A percentile compares a stretch with the other conserved stretches of the same genome.
Conservation (phyloP, 2,113 vertebrate species). For the Indicator maculatus region DNA sequence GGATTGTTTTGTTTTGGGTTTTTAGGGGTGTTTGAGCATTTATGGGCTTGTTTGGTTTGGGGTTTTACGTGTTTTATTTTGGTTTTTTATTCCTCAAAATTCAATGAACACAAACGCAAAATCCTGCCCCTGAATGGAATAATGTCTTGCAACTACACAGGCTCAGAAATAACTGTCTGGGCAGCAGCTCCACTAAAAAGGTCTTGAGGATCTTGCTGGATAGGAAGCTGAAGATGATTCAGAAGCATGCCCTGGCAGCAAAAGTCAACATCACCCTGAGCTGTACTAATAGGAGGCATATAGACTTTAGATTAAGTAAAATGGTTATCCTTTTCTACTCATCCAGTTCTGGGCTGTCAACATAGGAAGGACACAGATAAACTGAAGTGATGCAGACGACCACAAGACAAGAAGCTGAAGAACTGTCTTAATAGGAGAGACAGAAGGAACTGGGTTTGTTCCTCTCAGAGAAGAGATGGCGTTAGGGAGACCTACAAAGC, state of each 20-base stretch:
- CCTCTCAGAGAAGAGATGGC: not conserved
- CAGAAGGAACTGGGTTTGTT: not conserved
- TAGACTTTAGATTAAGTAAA: not conserved
- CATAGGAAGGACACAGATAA: not conserved
- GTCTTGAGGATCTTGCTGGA: not conserved
- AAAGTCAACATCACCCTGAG: not conserved
- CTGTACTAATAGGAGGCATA: not conserved
- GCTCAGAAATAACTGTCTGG: not conserved
- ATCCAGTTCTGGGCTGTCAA: not conserved
- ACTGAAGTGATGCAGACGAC: not conserved
- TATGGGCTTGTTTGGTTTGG: not conserved
- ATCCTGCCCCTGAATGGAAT: not conserved
- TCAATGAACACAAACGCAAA: not conserved
- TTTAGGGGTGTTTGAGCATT: not conserved
- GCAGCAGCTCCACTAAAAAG: not conserved
- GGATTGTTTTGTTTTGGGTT: not conserved
- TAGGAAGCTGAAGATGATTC: not conserved
- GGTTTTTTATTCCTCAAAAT: not conserved
- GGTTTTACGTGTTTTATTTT: not conserved
- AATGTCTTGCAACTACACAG: not conserved
- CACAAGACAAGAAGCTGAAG: not conserved
- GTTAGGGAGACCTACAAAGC: not conserved
- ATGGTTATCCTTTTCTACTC: not conserved
- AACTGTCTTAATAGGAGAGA: fast-evolving
- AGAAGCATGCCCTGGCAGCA: not conserved